phyloP scores from a whole-genome alignment of 2,888 invertebrate species.

The Agrotis puta region DNA sequence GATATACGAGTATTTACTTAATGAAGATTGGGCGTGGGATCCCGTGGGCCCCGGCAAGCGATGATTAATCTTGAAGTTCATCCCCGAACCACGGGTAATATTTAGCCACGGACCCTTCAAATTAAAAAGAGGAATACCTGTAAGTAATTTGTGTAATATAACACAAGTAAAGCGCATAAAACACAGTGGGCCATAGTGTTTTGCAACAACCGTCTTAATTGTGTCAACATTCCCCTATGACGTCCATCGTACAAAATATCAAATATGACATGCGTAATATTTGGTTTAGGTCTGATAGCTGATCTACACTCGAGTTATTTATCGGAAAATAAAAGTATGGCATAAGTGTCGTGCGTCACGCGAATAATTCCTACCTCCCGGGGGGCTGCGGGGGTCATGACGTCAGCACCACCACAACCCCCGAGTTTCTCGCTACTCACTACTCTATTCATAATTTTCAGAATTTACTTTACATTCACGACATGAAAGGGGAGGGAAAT shows the following conservation, averaged over 20 bases:
- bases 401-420: constrained; percentile 71
- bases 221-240: constrained; percentile 54
- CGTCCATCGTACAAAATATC: constrained; percentile 49
- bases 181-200: constrained; percentile 3
- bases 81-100: not conserved
- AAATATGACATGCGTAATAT: constrained; percentile 56
- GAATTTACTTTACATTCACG: constrained; percentile 47
- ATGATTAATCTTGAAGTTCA: not conserved
- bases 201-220: constrained; percentile 14
- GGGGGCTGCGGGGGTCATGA: constrained; percentile 67
- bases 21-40: not conserved
- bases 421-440: constrained; percentile 58
- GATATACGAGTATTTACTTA: too few species aligned
- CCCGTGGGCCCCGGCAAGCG: not conserved
- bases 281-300: constrained; percentile 55
- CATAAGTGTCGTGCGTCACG: constrained; percentile 81
- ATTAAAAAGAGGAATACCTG: not conserved
- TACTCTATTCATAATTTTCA: constrained; percentile 58
- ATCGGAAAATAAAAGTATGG: constrained; percentile 73
- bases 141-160: not conserved
- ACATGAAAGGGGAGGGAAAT: constrained; percentile 26
- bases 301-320: constrained; percentile 67
- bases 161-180: not conserved
- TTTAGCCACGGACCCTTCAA: too few species aligned
- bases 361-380: constrained; percentile 72